Evolutionary conservation across 2,113 vertebrate genomes (phyloP), one percentile per base, ranked within the genome.

Genomic region (Atlantisia rogersi): DNA sequence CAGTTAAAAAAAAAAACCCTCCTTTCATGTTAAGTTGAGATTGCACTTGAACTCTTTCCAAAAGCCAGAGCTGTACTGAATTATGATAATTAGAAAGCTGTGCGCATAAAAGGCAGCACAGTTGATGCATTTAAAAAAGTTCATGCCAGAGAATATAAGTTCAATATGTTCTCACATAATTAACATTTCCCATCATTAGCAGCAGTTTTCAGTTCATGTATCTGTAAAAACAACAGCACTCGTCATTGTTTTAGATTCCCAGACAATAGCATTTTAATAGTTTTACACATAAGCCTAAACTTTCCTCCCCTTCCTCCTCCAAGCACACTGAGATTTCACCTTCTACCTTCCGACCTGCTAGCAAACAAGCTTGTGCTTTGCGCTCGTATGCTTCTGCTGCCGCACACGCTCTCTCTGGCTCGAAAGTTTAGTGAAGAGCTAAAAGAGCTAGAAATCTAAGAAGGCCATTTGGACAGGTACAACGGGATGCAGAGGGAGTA

Each of bases 31-130:
- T 97, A 98, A 98, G 95, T 97, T 98, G 97, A 97, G 97, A 98
- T 97, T 98, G 91, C 94, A 97, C 97, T 98, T 98, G 97, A 98
- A 98, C 94, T 93, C 82, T 40, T 97, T 97, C 98, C 98, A 98
- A 98, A 97, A 97, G 94, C 86, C 86, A 67, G 97, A 97, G 96
- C 97, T 97, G 98, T 93, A 98, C 95, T 97, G 97, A 98, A 98
- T 98, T 98, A 98, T 98, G 96, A 98, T 98, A 98, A 98, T 98
- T 98, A 98, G 97, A 98, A 98, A 98, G 97, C 97, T 98, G 97
- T 98, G 97, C 70, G 93, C 97, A 97, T 97, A 97, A 97, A 97
- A 98, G 95, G 95, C 96, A 97, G 95, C 74, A 92, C 93, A 97
- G 97, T 98, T 97, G 96, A 98, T 97, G 97, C 95, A 97, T 97